These are phyloP conservation scores for Phrynocephalus versicolor DNA, from an alignment of 2,113 vertebrate species.

Conservation along the genomic window DNA sequence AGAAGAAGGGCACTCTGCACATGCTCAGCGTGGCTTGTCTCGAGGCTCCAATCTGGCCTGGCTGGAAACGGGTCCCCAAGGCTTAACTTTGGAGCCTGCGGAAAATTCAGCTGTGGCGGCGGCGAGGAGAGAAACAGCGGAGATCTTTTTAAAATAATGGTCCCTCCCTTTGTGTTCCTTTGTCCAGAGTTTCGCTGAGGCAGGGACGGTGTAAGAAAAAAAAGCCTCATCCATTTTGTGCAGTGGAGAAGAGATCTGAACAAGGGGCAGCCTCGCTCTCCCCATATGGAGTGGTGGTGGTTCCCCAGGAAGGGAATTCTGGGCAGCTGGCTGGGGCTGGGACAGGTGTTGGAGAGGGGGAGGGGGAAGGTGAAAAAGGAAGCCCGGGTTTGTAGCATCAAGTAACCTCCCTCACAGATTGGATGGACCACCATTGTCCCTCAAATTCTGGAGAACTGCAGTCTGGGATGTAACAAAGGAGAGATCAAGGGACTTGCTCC, in stretches of 20 bases:
- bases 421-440: neutral
- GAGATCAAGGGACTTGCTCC: neutral
- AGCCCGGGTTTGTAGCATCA: neutral
- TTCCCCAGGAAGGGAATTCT: neutral
- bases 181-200: slow-evolving; percentile 1
- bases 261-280: neutral
- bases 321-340: neutral
- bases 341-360: neutral
- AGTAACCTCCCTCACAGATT: neutral
- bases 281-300: neutral
- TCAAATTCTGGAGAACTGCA: neutral
- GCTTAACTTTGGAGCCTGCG: neutral
- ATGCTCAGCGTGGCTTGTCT: neutral
- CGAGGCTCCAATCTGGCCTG: neutral
- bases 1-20: neutral
- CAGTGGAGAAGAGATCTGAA: neutral
- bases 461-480: neutral
- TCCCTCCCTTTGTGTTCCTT: neutral
- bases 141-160: neutral
- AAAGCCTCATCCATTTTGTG: slow-evolving; percentile 11
- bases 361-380: neutral
- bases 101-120: neutral
- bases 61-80: neutral
- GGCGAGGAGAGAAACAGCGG: no score
- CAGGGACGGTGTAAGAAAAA: neutral